Evolutionary conservation across 1,140 invertebrate genomes (phyloP).

Genomic region (Zaprionus ghesquierei): DNA sequence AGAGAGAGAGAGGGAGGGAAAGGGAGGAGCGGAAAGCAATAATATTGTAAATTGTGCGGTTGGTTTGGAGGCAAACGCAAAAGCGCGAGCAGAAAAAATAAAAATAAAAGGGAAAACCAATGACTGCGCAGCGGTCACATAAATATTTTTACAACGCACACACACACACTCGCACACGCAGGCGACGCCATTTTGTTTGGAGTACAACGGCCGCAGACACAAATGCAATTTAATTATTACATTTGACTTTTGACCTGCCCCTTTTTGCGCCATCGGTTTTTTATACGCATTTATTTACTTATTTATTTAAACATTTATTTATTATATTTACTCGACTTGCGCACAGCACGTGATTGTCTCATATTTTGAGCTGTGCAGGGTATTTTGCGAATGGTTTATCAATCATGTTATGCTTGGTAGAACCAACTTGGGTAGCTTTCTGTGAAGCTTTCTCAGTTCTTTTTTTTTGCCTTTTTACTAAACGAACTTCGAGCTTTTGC

Average conservation of each 20-base stretch:
- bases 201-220: slow-evolving; percentile 58
- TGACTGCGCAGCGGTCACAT: slow-evolving; percentile 61
- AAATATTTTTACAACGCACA: slow-evolving; percentile 60
- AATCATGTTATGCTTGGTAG: background rate
- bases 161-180: background rate
- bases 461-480: background rate
- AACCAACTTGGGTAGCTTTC: background rate
- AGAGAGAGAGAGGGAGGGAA: background rate
- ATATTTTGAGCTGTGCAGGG: background rate
- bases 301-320: slow-evolving; percentile 76
- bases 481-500: slow-evolving; percentile 33
- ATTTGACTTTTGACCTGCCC: slow-evolving; percentile 56
- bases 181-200: slow-evolving; percentile 70
- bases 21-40: background rate
- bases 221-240: slow-evolving; percentile 80
- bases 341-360: background rate
- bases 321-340: slow-evolving; percentile 55
- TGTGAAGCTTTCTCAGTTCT: background rate
- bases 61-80: slow-evolving; percentile 8
- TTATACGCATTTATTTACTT: slow-evolving; percentile 62
- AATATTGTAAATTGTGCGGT: slow-evolving; percentile 57
- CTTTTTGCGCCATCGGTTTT: slow-evolving; percentile 1
- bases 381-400: background rate
- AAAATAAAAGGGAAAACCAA: slow-evolving; percentile 52
- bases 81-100: background rate